Conservation (phyloP, 2,888 invertebrate species). For the Acheta domesticus region DNA sequence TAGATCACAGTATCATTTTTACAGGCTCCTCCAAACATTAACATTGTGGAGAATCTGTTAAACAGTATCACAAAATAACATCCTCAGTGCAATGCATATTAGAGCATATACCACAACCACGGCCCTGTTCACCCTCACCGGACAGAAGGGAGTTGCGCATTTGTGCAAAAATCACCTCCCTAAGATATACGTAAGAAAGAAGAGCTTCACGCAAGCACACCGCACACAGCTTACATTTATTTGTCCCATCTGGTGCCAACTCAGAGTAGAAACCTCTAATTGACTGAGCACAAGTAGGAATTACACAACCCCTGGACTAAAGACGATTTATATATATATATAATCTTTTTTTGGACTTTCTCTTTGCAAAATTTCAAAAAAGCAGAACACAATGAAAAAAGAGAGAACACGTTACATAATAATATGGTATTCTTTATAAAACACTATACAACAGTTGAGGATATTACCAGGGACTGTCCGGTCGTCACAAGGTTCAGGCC, state of each 20-base stretch:
- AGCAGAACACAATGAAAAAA: slow-evolving; percentile 36
- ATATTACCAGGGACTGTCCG: slow-evolving; percentile 26
- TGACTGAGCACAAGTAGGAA: slow-evolving; percentile 32
- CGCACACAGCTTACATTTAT: slow-evolving; percentile 3
- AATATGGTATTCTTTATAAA: slow-evolving; percentile 35
- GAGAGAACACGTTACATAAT: slow-evolving; percentile 33
- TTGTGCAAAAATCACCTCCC: not conserved
- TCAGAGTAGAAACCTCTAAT: slow-evolving; percentile 1
- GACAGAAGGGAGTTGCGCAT: not conserved
- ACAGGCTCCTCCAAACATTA: not conserved
- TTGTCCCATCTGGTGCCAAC: slow-evolving; percentile 18
- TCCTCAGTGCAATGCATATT: not conserved
- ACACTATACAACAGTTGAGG: slow-evolving; percentile 31
- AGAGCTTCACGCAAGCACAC: slow-evolving; percentile 18
- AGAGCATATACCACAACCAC: slow-evolving; percentile 18
- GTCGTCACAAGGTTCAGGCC: slow-evolving; percentile 38
- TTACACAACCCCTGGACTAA: slow-evolving; percentile 37
- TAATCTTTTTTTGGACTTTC: slow-evolving; percentile 33
- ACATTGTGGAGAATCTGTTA: not conserved
- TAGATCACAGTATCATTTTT: not conserved
- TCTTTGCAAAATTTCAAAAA: slow-evolving; percentile 35
- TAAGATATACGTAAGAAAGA: not conserved
- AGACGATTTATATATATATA: slow-evolving; percentile 28
- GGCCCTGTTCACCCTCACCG: slow-evolving; percentile 2
- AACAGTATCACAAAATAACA: not conserved